Evolutionary conservation across 2,797 vertebrate species (phyloP).

Genomic region (Lemur catta): DNA sequence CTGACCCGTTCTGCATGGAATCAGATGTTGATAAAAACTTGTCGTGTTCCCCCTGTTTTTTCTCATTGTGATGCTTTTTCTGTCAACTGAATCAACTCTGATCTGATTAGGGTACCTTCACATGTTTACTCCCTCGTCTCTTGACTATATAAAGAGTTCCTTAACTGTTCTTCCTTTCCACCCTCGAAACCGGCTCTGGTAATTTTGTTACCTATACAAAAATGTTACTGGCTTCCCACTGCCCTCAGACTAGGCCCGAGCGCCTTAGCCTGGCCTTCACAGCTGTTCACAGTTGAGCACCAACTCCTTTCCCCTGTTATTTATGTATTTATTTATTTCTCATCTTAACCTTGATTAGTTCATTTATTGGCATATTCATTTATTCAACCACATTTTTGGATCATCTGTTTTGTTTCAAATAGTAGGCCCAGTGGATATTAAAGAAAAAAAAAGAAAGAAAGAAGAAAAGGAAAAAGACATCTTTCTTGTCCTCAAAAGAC

Average conservation of each 20-base stretch:
- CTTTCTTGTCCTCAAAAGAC: neutral
- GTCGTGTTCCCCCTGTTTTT: neutral
- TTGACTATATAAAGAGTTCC: neutral
- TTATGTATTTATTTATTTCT: neutral
- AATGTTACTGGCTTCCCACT: neutral
- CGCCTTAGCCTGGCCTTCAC: neutral
- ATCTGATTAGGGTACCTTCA: neutral
- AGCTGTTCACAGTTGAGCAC: neutral
- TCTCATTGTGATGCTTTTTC: neutral
- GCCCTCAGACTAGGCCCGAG: neutral
- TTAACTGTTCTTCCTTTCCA: neutral
- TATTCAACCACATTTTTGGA: neutral
- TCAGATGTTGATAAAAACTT: neutral
- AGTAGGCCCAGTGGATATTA: neutral
- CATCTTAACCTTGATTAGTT: neutral
- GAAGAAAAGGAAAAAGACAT: neutral
- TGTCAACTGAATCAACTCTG: neutral
- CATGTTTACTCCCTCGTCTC: neutral
- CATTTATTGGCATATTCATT: neutral
- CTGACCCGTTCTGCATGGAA: rapidly evolving
- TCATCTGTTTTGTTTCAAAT: neutral
- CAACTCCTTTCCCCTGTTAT: neutral
- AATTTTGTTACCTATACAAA: neutral
- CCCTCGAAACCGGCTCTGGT: neutral
- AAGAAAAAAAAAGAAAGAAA: neutral